Evolutionary conservation across 1,140 invertebrate species (phyloP), one percentile per base, ranked within the genome.

Genomic region (Tetranychus urticae): DNA sequence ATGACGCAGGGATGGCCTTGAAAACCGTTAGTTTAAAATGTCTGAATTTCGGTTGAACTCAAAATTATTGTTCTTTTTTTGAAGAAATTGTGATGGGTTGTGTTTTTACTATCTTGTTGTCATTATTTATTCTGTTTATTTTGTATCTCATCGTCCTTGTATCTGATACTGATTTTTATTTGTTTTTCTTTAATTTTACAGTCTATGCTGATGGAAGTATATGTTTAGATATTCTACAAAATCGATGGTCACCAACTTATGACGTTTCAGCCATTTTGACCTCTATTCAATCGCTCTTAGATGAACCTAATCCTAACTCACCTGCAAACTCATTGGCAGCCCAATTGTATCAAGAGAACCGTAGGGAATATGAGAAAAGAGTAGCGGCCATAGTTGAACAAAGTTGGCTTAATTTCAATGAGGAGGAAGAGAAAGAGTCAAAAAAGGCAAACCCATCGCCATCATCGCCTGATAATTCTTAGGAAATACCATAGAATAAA

Each of bases 151-250:
- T 31, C 1, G 5, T 58, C 31, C 35, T 12, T 37, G 6, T 39
- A 33, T 33, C 52, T 23, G 7, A 7, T 54, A 7, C 31, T 31
- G 14, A 36, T 35, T 37, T 7, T 14, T n/a, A 14, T 12, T 58
- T 12, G 6, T 14, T 6, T 13, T 58, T 35, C 35, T 14, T 35
- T 58, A 7, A 42, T 12, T 33, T 7, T 34, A 36, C 46, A 63
- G 91, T 99, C 36, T 99, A 98, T 78, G 93, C 94, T 56, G 94
- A 98, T 81, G 94, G 94, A 69, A 92, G 91, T 69, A 98, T 99
- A 72, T 99, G 94, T 79, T 80, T 99, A 77, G 94, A 99, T 76
- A 97, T 99, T 73, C 78, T 94, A 75, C 91, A 98, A 79, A 97
- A 97, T 74, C 83, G 92, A 76, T 99, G 94, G 94, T 96, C 90